Evolutionary conservation across 2,797 vertebrate species (phyloP), one percentile per base, ranked within the genome.

Genomic region (Todus mexicanus): DNA sequence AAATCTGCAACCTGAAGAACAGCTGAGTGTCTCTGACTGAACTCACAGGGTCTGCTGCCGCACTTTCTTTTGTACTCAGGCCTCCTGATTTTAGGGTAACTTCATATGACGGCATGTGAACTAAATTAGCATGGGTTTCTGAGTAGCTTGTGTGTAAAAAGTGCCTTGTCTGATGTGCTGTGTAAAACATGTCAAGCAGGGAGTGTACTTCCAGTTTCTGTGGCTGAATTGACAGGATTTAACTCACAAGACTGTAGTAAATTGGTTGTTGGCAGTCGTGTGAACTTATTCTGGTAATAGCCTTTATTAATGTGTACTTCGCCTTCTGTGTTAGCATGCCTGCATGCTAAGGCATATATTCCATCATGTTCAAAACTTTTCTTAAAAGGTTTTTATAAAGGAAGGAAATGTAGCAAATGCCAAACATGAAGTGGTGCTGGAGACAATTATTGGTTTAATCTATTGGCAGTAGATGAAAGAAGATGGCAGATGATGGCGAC

Each of bases 391-490:
- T 94, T 95, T 72, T 69, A 33, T 38, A 87, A 71, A 82, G 87
- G 87, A 94, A 94, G 89, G 89, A 95, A 92, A 61, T 71, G 42
- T 91, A 92, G 57, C 84, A 89, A 92, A 92, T 84, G 45, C 57
- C 47, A 84, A 87, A 89, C 65, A 75, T 89, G 54, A 90, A 56
- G 42, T 80, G 79, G 29, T 87, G 45, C 69, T 87, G 61, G 68
- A 89, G 79, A 91, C 61, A 87, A 87, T 91, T 91, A 92, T 6
- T 93, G 75, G 76, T 91, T 87, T 94, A 51, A 87, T 83, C 37
- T 89, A 5, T 63, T 95, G 92, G 91, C 87, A 87, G 60, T 50
- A 94, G 89, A 95, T 96, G 77, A 96, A 94, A 95, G 84, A 89
- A 68, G 38, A 40, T 92, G 89, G 50, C 33, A 87, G 57, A 69